These are phyloP conservation scores for Hemistola chrysoprasaria DNA, from an alignment of 2,888 invertebrate genomes.

Conservation along the genomic window DNA sequence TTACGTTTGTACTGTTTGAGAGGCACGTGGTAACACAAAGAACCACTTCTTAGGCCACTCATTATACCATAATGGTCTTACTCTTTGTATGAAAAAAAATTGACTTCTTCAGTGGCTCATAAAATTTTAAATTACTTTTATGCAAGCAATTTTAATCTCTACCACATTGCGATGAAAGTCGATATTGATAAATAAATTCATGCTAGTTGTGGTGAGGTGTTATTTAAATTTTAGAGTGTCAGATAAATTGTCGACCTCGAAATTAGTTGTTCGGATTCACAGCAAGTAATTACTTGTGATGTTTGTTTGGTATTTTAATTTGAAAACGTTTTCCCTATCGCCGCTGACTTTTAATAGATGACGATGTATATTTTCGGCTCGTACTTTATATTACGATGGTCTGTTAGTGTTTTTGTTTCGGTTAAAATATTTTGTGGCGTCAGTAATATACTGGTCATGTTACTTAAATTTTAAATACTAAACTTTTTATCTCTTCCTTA, in stretches of 20 bases:
- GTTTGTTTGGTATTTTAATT: slow-evolving; percentile 57
- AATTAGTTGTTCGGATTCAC: slow-evolving; percentile 73
- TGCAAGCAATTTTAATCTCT: slow-evolving; percentile 31
- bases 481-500: too few species aligned
- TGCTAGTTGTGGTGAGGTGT: slow-evolving; percentile 18
- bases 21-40: slow-evolving; percentile 76
- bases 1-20: slow-evolving; percentile 57
- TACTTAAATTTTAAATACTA: too few species aligned
- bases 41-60: slow-evolving; percentile 75
- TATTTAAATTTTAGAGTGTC: slow-evolving; percentile 56
- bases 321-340: slow-evolving; percentile 42
- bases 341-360: slow-evolving; percentile 34
- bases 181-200: slow-evolving; percentile 10
- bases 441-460: too few species aligned
- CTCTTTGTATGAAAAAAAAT: slow-evolving; percentile 60
- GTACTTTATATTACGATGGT: too few species aligned
- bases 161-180: neutral
- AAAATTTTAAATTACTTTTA: slow-evolving; percentile 16
- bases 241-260: slow-evolving; percentile 74
- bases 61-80: slow-evolving; percentile 79
- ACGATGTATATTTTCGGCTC: slow-evolving; percentile 23
- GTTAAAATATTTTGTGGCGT: neutral
- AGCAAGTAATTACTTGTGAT: slow-evolving; percentile 62
- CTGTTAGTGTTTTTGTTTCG: slow-evolving; percentile 7
- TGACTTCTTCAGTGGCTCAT: slow-evolving; percentile 60